Base-by-base conservation (phyloP, 2,888 invertebrate genomes). In the Julus scandinavius region DNA sequence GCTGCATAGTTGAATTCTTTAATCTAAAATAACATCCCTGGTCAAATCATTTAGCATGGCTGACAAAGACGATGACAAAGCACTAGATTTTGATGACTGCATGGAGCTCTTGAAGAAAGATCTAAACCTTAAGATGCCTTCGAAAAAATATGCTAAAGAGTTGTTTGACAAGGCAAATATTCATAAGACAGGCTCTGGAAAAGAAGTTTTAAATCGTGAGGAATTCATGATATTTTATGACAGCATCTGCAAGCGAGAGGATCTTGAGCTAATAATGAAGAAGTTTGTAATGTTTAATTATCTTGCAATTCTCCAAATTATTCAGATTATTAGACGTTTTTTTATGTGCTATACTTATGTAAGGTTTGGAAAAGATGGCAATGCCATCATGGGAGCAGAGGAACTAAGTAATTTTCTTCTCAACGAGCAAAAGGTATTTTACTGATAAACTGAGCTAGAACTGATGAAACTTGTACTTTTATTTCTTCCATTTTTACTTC, bases 141-240 rank as follows among this genome's bases (percentile, higher is more conserved):
- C 72, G 89, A 92, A 93, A 88, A 91, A 92, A 50, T 92, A 93
- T 89, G 94, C 93, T 4, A 92, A 91, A 89, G 91, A 92, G 87
- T 91, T 94, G 85, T 94, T 94, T 91, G 92, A 93, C 92, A 90
- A 90, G 88, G 91, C 92, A 6, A 92, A 92, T 89, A 91, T 91
- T 9, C 90, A 91, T 83, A 91, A 91, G 88, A 90, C 90, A 29
- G 90, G 91, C 88, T 90, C 90, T 58, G 90, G 91, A 29, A 91
- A 91, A 6, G 92, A 92, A 89, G 92, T 92, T 11, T 91, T 94
- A 88, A 93, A 94, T 90, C 92, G 92, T 45, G 92, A 94, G 15
- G 94, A 94, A 91, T 94, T 94, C 91, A 92, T 94, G 20, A 90
- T 92, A 50, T 94, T 94, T 90, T 94, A 94, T 91, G 92, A 93